A percentile compares a stretch with the other conserved stretches of the same genome.
Evolutionary conservation across 2,888 invertebrate species (phyloP).

Genomic region (Hanleya hanleyi): DNA sequence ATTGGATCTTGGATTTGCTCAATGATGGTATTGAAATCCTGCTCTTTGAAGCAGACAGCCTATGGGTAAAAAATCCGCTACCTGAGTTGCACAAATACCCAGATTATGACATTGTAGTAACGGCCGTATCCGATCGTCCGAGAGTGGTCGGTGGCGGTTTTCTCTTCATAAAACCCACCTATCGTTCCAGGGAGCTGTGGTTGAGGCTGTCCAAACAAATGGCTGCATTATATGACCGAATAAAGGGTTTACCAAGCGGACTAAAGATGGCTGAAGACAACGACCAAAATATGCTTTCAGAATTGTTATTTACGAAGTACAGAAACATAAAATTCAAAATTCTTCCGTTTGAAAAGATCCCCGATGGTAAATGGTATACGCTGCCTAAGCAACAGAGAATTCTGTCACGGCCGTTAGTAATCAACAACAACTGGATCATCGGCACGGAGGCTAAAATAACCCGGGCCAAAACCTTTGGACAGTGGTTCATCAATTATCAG

Average conservation of each 20-base stretch:
- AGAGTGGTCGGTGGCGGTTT: conserved; percentile 50
- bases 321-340: conserved; percentile 37
- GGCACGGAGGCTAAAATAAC: conserved; percentile 46
- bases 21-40: conserved; percentile 43
- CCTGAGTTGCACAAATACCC: conserved; percentile 33
- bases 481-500: conserved; percentile 55
- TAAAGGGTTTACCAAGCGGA: too few species aligned
- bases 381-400: conserved; percentile 21
- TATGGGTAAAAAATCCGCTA: conserved; percentile 54
- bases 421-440: conserved; percentile 56
- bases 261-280: conserved; percentile 50
- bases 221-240: conserved; percentile 35
- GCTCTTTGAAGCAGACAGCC: conserved; percentile 57
- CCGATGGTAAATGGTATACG: conserved; percentile 57
- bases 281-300: conserved; percentile 50
- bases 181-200: conserved; percentile 43
- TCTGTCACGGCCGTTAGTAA: conserved; percentile 45
- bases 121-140: conserved; percentile 33
- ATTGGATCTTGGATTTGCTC: conserved; percentile 40
- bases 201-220: conserved; percentile 43
- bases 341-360: conserved; percentile 40
- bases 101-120: conserved; percentile 45
- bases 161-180: conserved; percentile 45
- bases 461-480: conserved; percentile 53
- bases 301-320: conserved; percentile 40